phyloP scores from a whole-genome alignment of 2,797 vertebrate genomes.

The Coranthus polyacanthus region DNA sequence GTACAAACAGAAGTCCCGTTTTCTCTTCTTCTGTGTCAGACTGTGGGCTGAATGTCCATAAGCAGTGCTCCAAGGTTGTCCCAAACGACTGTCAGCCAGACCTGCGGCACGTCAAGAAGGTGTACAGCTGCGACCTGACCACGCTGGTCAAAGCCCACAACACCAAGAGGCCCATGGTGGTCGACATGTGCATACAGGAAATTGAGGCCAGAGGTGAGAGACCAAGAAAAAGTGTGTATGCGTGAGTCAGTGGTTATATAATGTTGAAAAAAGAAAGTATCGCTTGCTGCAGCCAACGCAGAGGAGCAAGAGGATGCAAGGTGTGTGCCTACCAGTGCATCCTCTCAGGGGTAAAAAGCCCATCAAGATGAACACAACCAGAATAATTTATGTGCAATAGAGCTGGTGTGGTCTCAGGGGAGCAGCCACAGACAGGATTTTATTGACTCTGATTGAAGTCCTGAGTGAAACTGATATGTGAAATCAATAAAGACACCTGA shows the following conservation, averaged over 20 bases:
- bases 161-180: constrained; percentile 97
- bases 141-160: constrained; percentile 98
- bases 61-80: constrained; percentile 99
- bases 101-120: constrained; percentile 98
- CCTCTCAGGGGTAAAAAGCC: constrained; percentile 2
- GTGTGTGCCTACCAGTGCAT: constrained; percentile 3
- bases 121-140: constrained; percentile 99
- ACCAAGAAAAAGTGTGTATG: background rate
- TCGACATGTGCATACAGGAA: constrained; percentile 99
- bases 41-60: constrained; percentile 98
- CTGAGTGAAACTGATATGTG: constrained; percentile 29
- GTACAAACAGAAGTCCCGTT: background rate
- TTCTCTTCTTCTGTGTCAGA: constrained; percentile 79
- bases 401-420: constrained; percentile 3
- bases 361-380: background rate
- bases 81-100: constrained; percentile 99
- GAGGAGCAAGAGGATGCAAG: background rate
- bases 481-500: constrained; percentile 50
- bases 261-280: constrained; percentile 10
- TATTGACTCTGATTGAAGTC: constrained; percentile 39
- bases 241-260: constrained; percentile 46
- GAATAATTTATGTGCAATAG: constrained; percentile 11
- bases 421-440: constrained; percentile 34
- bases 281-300: constrained; percentile 13
- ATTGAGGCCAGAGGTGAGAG: constrained; percentile 95